phyloP scores from a whole-genome alignment of 2,888 invertebrate species.

The Diaphora mendica region DNA sequence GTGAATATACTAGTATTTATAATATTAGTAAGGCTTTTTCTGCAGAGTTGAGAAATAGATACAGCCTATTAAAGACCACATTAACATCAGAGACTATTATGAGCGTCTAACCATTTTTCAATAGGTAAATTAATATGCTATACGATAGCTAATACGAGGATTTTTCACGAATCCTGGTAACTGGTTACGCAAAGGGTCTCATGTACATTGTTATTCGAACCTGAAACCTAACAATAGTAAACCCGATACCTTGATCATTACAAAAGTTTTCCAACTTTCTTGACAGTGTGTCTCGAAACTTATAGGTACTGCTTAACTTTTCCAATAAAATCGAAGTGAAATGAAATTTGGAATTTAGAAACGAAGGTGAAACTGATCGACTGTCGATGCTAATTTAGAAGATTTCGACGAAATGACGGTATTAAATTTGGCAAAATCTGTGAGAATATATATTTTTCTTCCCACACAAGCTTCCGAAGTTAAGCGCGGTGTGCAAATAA shows the following conservation, averaged over 20 bases:
- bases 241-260: not conserved
- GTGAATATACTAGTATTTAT: not conserved
- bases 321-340: conserved; percentile 83
- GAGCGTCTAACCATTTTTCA: too few relatives aligned
- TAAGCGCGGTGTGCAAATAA: conserved; percentile 28
- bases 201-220: not conserved
- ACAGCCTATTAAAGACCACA: not conserved
- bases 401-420: conserved; percentile 60
- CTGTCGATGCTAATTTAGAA: conserved; percentile 67
- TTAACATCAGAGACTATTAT: not conserved
- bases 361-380: conserved; percentile 73
- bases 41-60: too few relatives aligned
- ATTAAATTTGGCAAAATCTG: conserved; percentile 64
- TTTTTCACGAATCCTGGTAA: too few relatives aligned
- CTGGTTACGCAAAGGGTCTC: too few relatives aligned
- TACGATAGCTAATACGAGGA: too few relatives aligned
- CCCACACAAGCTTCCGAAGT: conserved; percentile 38
- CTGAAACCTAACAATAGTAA: not conserved
- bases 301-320: conserved; percentile 79
- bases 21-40: too few relatives aligned
- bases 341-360: conserved; percentile 80
- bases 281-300: conserved; percentile 45
- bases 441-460: conserved; percentile 49
- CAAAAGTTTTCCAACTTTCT: not conserved
- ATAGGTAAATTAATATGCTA: too few relatives aligned